Base-by-base conservation (phyloP, 1,140 invertebrate species). In the Centruroides vittatus region DNA sequence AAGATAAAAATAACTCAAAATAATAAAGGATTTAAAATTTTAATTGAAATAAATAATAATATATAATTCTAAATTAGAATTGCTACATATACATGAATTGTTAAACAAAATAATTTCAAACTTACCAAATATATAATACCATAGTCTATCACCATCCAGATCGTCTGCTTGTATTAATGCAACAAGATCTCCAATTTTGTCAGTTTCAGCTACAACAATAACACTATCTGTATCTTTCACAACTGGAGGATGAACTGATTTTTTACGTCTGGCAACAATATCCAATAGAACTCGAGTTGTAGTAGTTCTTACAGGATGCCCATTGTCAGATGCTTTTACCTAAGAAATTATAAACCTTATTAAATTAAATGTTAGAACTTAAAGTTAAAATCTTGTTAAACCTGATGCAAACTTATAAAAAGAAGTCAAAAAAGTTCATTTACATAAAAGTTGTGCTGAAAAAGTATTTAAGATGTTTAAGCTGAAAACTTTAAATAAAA, bases 111-210 rank as follows among this genome's bases (percentile, higher is more conserved):
- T 23, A 23, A 23, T 23, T 23, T 23, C 23, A 23, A 23, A 35
- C 57, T 35, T 57, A 65, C 63, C 60, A 36, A 57, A 47, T 48
- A 65, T 56, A 10, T 41, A 60, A 58, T 60, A 65, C 86, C 89
- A 95, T 51, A 96, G 73, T 53, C 81, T 79, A 70, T 94, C 88
- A 46, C 82, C 82, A 69, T 96, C 91, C 55, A 81, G 79, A 75
- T 95, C 92, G 5, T 79, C 75, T 0, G 89, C 90, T 68, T 89
- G 82, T 57, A 94, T 80, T 36, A 92, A 76, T 8, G 84, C 79
- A 0, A 95, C 85, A 53, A 92, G 75, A 73, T 88, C 88, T 10
- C 89, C 89, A 11, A 89, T 82, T 65, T 81, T 78, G 73, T 94
- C 90, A 67, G 83, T 85, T 76, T 95, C 92, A 12, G 86, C 86